Evolutionary conservation across 2,113 vertebrate species (phyloP).

Genomic region (Peromyscus californicus): DNA sequence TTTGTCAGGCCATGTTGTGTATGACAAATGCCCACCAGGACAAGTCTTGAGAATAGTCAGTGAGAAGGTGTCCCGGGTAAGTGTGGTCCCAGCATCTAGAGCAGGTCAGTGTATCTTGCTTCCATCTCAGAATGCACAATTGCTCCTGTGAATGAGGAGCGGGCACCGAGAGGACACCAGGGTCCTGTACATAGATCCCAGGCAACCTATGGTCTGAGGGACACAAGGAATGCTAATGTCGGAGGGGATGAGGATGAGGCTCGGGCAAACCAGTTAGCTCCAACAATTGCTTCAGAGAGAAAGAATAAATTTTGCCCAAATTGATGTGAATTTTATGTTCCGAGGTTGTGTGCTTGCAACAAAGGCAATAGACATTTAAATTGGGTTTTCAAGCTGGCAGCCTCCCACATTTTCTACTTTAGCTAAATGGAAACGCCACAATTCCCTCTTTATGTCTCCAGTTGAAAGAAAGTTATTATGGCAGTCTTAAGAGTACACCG

Average conservation of each 20-base stretch:
- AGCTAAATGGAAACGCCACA: constrained; percentile 33
- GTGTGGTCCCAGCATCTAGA: not conserved
- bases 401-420: constrained; percentile 20
- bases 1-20: not conserved
- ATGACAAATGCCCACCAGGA: not conserved
- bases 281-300: not conserved
- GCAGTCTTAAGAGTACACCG: constrained; percentile 40
- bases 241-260: not conserved
- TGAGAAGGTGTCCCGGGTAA: not conserved
- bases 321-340: constrained; percentile 41
- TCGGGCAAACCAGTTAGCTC: not conserved
- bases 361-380: constrained; percentile 48
- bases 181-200: not conserved
- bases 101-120: not conserved
- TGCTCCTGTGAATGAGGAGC: not conserved
- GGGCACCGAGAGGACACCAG: accelerated
- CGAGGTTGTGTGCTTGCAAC: not conserved
- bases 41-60: not conserved
- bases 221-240: not conserved
- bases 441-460: constrained; percentile 44
- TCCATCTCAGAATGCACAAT: not conserved
- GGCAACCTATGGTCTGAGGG: not conserved
- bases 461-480: constrained; percentile 38
- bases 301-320: constrained; percentile 43
- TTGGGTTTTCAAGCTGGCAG: not conserved